Conservation (phyloP, 1,140 invertebrate genomes). For the Euglossa dilemma region DNA sequence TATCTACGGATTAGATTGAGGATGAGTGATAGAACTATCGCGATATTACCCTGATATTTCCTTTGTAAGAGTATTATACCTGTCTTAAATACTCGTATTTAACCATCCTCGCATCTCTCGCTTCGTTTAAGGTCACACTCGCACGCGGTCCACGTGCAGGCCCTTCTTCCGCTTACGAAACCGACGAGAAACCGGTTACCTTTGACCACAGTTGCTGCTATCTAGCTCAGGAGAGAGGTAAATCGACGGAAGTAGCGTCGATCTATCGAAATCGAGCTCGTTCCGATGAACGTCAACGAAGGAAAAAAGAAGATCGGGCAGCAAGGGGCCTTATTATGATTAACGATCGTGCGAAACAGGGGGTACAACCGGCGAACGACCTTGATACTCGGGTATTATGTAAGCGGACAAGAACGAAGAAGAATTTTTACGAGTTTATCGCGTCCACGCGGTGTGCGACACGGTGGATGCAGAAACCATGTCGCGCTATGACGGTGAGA, state of each 20-base stretch:
- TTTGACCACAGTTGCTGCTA: not conserved
- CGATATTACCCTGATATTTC: no score
- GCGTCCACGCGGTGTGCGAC: conserved; percentile 15
- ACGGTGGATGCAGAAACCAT: conserved; percentile 43
- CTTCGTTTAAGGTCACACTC: no score
- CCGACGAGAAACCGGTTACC: not conserved
- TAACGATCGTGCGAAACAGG: conserved; percentile 32
- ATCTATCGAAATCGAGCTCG: conserved; percentile 3
- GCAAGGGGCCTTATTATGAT: conserved; percentile 31
- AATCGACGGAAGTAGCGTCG: not conserved
- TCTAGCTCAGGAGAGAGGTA: no score
- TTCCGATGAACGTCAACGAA: not conserved
- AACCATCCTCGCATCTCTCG: no score
- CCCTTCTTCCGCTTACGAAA: not conserved
- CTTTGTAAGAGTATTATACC: no score
- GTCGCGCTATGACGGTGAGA: conserved; percentile 37
- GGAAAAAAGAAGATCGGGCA: not conserved
- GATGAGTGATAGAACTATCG: no score
- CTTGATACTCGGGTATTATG: conserved; percentile 36
- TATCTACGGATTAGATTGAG: no score
- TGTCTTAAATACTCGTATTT: no score
- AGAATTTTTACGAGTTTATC: conserved; percentile 58
- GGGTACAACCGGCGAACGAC: conserved; percentile 19
- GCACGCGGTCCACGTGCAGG: no score
- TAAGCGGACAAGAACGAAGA: conserved; percentile 28